These are phyloP conservation scores for human DNA, from an alignment of 2,113 vertebrate species.

Conservation along the genomic window GRCh38 chr6:66878501-66879000, in stretches of 20 bases:
- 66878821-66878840: not conserved
- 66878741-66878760: not conserved
- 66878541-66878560: not conserved
- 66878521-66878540: not conserved
- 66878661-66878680: not conserved
- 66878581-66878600: not conserved
- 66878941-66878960: not conserved
- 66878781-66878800: not conserved
- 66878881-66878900: not conserved
- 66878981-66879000: not conserved
- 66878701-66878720: not conserved
- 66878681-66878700: not conserved
- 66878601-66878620: not conserved
- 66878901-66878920: not conserved
- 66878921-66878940: not conserved
- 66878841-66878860: not conserved
- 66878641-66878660: not conserved
- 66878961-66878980: not conserved
- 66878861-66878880: not conserved
- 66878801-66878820: not conserved
- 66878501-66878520: not conserved
- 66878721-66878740: not conserved
- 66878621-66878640: not conserved
- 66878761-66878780: not conserved
- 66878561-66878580: not conserved